Evolutionary conservation across 2,797 vertebrate genomes (phyloP).

Genomic region (Pteropus rufus): DNA sequence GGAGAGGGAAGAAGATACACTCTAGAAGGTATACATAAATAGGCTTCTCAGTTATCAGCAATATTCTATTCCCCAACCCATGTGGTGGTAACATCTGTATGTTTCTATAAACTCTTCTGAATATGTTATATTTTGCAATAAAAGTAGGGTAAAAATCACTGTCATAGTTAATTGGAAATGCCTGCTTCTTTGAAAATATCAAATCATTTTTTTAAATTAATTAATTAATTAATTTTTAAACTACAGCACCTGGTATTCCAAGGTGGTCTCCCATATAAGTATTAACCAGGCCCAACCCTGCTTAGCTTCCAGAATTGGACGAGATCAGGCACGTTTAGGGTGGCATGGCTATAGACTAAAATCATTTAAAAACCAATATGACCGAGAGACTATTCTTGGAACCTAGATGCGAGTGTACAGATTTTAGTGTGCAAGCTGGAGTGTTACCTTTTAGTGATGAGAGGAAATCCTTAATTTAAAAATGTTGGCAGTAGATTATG

Average conservation of each 20-base stretch:
- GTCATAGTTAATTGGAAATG: not conserved
- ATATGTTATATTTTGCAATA: not conserved
- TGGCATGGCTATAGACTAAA: too few species aligned
- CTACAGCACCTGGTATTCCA: too few species aligned
- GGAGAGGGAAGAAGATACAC: not conserved
- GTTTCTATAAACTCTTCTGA: not conserved
- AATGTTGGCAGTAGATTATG: not conserved
- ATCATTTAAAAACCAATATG: not conserved
- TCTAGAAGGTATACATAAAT: not conserved
- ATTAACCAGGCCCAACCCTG: too few species aligned
- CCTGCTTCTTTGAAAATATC: not conserved
- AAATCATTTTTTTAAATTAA: not conserved
- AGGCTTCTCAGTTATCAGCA: not conserved
- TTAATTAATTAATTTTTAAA: too few species aligned
- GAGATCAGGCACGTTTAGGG: too few species aligned
- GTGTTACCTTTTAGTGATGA: not conserved
- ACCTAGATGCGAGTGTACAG: not conserved
- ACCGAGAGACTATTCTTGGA: not conserved
- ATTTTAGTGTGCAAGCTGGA: not conserved
- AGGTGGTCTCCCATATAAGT: too few species aligned
- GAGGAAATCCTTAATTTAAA: slow-evolving; percentile 34
- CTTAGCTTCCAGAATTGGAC: too few species aligned
- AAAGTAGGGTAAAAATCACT: not conserved
- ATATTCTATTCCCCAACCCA: not conserved
- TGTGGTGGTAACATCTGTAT: not conserved